phyloP scores from a whole-genome alignment of 2,797 vertebrate genomes.

The Micropoecilia bifurca region DNA sequence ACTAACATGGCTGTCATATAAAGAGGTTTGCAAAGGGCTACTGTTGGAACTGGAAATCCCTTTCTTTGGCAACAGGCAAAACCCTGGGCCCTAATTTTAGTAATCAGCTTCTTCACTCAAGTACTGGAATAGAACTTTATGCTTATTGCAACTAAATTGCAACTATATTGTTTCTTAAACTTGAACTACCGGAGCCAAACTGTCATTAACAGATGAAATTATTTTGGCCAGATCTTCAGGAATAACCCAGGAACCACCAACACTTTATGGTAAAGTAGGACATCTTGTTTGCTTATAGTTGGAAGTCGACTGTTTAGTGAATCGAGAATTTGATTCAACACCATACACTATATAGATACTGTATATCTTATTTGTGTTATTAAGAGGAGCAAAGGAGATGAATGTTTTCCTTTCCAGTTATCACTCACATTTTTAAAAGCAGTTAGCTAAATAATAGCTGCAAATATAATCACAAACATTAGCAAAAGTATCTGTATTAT shows the following conservation, averaged over 20 bases:
- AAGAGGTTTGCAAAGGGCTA: neutral
- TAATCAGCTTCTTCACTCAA: neutral
- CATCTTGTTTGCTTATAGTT: neutral
- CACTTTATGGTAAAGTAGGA: neutral
- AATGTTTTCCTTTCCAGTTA: neutral
- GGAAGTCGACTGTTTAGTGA: neutral
- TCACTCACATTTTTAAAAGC: neutral
- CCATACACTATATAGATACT: neutral
- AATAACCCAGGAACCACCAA: neutral
- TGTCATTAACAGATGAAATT: neutral
- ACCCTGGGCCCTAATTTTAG: neutral
- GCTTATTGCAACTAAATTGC: neutral
- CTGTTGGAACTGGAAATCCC: neutral
- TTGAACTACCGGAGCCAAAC: neutral
- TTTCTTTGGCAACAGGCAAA: neutral
- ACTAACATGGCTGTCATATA: neutral
- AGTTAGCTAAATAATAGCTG: slow-evolving; percentile 2
- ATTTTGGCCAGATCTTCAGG: neutral
- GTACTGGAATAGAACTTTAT: neutral
- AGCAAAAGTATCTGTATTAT: slow-evolving; percentile 8
- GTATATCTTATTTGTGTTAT: neutral
- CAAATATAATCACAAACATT: slow-evolving; percentile 6
- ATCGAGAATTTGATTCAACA: neutral
- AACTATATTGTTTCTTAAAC: neutral
- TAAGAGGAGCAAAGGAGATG: neutral